These are phyloP conservation scores for Perca schrenkii DNA, from an alignment of 2,113 vertebrate genomes.

Conservation along the genomic window DNA sequence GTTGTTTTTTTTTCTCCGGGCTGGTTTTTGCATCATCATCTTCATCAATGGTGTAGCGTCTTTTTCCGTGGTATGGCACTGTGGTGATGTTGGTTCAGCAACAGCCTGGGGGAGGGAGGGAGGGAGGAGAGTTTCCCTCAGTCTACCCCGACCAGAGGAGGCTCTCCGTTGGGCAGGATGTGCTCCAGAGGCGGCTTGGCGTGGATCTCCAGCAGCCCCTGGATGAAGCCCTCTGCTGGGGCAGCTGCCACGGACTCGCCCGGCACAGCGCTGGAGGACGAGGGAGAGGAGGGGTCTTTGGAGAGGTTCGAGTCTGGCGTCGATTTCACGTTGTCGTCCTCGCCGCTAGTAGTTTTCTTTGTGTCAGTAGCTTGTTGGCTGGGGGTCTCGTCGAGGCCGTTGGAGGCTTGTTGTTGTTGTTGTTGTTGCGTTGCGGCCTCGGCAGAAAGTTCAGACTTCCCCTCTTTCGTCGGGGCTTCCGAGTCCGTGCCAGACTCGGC, in stretches of 20 bases:
- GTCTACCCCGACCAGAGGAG: slow-evolving; percentile 88
- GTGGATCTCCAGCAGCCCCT: slow-evolving; percentile 87
- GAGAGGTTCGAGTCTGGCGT: slow-evolving; percentile 22
- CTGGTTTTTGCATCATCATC: slow-evolving; percentile 53
- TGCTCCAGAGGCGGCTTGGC: slow-evolving; percentile 83
- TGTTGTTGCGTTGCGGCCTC: not conserved
- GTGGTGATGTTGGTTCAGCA: slow-evolving; percentile 39
- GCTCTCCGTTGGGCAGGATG: slow-evolving; percentile 83
- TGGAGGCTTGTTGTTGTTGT: not conserved
- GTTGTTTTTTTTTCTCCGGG: slow-evolving; percentile 24
- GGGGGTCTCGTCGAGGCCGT: not conserved
- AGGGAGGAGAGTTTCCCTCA: slow-evolving; percentile 71
- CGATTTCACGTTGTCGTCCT: not conserved
- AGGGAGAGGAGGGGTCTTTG: slow-evolving; percentile 44
- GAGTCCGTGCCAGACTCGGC: not conserved
- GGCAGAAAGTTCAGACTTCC: not conserved
- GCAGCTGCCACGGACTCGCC: not conserved
- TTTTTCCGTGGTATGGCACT: slow-evolving; percentile 76
- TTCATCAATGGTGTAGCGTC: slow-evolving; percentile 28
- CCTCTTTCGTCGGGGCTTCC: accelerated
- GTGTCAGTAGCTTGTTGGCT: slow-evolving; percentile 56
- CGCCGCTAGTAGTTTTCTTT: slow-evolving; percentile 44
- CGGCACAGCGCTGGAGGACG: slow-evolving; percentile 21
- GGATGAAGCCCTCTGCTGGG: slow-evolving; percentile 75
- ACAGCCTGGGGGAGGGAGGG: slow-evolving; percentile 3